Evolutionary conservation across 1,140 invertebrate species (phyloP).

Genomic region (Drosophila kohkoa): DNA sequence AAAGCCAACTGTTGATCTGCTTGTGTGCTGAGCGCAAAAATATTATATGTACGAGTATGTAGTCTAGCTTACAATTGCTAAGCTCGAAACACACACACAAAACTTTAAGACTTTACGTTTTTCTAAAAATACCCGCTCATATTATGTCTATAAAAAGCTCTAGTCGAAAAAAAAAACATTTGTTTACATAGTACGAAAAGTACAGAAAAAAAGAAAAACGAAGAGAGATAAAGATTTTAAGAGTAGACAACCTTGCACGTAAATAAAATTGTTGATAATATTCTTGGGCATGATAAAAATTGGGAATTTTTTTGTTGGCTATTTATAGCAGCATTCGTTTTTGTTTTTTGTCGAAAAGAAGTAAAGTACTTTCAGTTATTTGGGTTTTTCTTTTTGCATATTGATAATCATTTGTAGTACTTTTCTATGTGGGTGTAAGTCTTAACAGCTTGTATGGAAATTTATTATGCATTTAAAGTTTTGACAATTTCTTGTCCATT

Average conservation of each 20-base stretch:
- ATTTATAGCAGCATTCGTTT: no score
- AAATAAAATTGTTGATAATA: no score
- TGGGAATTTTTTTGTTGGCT: no score
- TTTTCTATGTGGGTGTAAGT: no score
- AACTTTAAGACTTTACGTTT: neutral
- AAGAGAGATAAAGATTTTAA: no score
- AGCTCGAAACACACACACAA: slow-evolving; percentile 9
- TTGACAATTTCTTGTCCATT: neutral
- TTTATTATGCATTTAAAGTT: neutral
- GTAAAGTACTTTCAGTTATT: no score
- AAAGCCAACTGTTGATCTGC: slow-evolving; percentile 75
- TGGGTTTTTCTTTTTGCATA: no score
- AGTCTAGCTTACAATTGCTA: slow-evolving; percentile 39
- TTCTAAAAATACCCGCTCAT: neutral
- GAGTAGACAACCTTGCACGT: no score
- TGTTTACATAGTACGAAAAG: neutral
- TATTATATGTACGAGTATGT: slow-evolving; percentile 19
- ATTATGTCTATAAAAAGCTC: slow-evolving; percentile 5
- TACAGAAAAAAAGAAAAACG: neutral
- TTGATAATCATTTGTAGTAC: no score
- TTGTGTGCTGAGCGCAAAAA: slow-evolving; percentile 42
- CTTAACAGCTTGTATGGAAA: no score
- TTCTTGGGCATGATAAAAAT: no score
- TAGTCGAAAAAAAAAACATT: neutral
- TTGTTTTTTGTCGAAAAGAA: no score